Percentiles rank a stretch among this genome's conserved stretches.
Evolutionary conservation across 2,797 vertebrate genomes (phyloP).

Genomic region (Sebastes oblongus): DNA sequence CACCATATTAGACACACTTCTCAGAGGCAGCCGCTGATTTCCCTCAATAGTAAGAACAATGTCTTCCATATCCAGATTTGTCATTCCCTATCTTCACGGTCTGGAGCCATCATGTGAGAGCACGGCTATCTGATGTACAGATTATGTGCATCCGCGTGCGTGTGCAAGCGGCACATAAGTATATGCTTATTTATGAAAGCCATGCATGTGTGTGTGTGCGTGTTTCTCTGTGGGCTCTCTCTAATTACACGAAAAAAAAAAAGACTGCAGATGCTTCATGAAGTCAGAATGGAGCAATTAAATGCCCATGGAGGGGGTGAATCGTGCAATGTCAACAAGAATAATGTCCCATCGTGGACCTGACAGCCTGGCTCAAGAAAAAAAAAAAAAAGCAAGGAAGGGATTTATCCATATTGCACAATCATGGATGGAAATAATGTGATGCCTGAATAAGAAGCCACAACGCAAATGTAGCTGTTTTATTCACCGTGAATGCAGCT

Average conservation of each 20-base stretch:
- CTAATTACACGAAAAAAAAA: constrained; percentile 35
- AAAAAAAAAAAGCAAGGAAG: constrained; percentile 11
- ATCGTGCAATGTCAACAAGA: constrained; percentile 61
- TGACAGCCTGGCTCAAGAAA: constrained; percentile 40
- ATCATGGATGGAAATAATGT: constrained; percentile 39
- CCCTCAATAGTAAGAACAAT: constrained; percentile 46
- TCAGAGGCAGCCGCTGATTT: constrained; percentile 48
- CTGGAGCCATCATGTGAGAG: constrained; percentile 40
- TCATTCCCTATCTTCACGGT: constrained; percentile 48
- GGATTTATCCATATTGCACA: constrained; percentile 36
- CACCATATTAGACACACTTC: constrained; percentile 69
- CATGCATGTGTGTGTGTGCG: background rate
- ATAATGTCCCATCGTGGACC: constrained; percentile 58
- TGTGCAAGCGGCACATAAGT: background rate
- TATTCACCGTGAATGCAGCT: constrained; percentile 18
- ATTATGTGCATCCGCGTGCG: constrained; percentile 38
- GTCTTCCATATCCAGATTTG: constrained; percentile 58
- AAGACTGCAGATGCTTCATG: constrained; percentile 54
- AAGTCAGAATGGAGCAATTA: constrained; percentile 63
- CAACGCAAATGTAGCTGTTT: constrained; percentile 33
- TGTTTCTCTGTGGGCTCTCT: constrained; percentile 27
- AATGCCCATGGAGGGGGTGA: constrained; percentile 52
- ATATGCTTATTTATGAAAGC: constrained; percentile 34
- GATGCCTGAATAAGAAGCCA: constrained; percentile 26
- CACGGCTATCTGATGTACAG: constrained; percentile 39